Evolutionary conservation across 1,140 invertebrate genomes (phyloP).

Genomic region (Vollenhovia emeryi): DNA sequence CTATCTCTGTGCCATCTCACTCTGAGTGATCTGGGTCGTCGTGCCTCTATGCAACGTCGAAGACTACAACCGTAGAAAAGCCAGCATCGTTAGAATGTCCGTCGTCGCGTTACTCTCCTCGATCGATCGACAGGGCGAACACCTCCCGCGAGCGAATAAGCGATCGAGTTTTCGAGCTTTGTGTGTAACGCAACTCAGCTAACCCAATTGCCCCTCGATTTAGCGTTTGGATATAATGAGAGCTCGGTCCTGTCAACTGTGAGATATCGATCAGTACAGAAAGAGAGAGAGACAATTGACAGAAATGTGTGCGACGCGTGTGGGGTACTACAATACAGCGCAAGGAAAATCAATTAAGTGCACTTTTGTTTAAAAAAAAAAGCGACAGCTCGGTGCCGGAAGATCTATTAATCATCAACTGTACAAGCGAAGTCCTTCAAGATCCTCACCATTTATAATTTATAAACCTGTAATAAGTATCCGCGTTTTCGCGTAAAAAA

Average conservation of each 20-base stretch:
- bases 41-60: neutral
- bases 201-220: neutral
- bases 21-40: conserved; percentile 49
- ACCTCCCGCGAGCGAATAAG: neutral
- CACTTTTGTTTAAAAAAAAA: neutral
- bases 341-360: conserved; percentile 39
- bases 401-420: conserved; percentile 16
- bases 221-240: conserved; percentile 21
- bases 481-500: neutral
- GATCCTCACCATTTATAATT: neutral
- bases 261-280: conserved; percentile 27
- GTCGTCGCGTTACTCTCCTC: neutral
- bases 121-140: neutral
- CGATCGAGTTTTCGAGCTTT: conserved; percentile 1
- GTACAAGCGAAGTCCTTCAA: neutral
- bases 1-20: conserved; percentile 5
- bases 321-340: neutral
- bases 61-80: conserved; percentile 20
- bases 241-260: conserved; percentile 21
- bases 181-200: conserved; percentile 1
- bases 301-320: neutral
- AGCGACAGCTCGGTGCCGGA: neutral
- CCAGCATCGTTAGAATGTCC: neutral
- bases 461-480: neutral
- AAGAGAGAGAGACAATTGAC: conserved; percentile 13